Percentiles rank a stretch among this genome's conserved stretches.
These are phyloP conservation scores for Microhierax caerulescens DNA, from an alignment of 2,797 vertebrate genomes.

Conservation along the genomic window DNA sequence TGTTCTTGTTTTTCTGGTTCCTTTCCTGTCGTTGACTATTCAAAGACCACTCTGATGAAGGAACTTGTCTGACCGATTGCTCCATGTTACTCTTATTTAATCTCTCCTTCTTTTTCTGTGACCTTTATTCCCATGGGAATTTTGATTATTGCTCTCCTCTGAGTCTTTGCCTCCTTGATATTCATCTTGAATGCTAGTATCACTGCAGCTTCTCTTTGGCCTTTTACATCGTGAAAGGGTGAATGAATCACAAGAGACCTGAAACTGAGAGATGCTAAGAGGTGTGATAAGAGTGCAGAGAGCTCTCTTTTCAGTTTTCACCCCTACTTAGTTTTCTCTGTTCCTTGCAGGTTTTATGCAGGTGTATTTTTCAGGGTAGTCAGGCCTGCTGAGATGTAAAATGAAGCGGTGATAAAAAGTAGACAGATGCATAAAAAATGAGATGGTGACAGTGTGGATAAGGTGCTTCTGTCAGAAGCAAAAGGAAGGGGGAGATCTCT, in stretches of 20 bases:
- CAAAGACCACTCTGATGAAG: neutral
- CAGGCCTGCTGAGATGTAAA: conserved; percentile 12
- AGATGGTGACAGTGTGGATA: neutral
- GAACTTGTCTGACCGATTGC: neutral
- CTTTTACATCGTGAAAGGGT: conserved; percentile 1
- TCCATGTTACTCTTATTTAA: neutral
- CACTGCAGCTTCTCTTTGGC: neutral
- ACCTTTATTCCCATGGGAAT: neutral
- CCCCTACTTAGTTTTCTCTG: neutral
- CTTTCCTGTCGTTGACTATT: neutral
- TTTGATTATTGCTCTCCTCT: neutral
- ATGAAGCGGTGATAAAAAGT: neutral
- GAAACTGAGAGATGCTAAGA: neutral
- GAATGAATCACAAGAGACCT: conserved; percentile 17
- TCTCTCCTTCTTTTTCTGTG: neutral
- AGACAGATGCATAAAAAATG: conserved; percentile 17
- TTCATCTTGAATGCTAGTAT: neutral
- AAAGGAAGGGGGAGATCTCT: neutral
- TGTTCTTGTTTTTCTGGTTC: neutral
- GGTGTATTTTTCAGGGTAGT: neutral
- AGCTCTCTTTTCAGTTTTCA: neutral
- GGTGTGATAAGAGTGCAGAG: neutral
- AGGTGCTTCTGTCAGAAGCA: neutral
- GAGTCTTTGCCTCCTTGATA: neutral
- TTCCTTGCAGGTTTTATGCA: conserved; percentile 1